These are phyloP conservation scores for Drosophila grimshawi DNA, from an alignment of 1,140 invertebrate genomes.

Conservation along the genomic window DNA sequence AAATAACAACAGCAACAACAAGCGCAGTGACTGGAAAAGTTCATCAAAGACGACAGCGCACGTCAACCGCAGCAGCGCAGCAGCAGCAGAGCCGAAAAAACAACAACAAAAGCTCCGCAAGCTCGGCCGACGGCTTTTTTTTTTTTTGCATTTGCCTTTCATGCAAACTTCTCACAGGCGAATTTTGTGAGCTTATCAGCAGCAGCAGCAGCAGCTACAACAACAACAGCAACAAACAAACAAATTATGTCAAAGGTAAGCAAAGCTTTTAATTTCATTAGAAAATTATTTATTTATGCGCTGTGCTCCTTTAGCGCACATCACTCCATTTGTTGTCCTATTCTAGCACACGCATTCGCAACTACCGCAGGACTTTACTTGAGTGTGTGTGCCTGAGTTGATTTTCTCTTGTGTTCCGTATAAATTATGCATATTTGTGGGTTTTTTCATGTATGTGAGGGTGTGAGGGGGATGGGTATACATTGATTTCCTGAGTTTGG, in stretches of 20 bases:
- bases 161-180: conserved; percentile 20
- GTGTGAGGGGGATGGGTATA: conserved; percentile 16
- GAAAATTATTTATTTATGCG: conserved; percentile 73
- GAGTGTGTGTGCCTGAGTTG: conserved; percentile 33
- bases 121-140: conserved; percentile 55
- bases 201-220: background rate
- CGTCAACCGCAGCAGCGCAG: conserved; percentile 26
- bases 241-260: conserved; percentile 72
- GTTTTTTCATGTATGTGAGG: conserved; percentile 25
- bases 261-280: conserved; percentile 73
- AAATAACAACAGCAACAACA: conserved; percentile 23
- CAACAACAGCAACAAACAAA: conserved; percentile 2
- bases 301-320: conserved; percentile 5
- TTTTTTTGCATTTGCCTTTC: conserved; percentile 10
- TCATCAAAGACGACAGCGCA: conserved; percentile 24
- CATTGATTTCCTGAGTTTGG: conserved; percentile 64
- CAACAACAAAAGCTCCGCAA: conserved; percentile 34
- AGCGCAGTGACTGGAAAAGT: conserved; percentile 28
- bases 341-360: conserved; percentile 8
- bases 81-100: conserved; percentile 10
- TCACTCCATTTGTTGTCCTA: background rate
- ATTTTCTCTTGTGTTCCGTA: conserved; percentile 60
- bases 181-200: conserved; percentile 42
- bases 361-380: background rate
- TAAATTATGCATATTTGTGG: conserved; percentile 77